Conservation (phyloP, 2,888 invertebrate species). For the Lampropteryx suffumata region DNA sequence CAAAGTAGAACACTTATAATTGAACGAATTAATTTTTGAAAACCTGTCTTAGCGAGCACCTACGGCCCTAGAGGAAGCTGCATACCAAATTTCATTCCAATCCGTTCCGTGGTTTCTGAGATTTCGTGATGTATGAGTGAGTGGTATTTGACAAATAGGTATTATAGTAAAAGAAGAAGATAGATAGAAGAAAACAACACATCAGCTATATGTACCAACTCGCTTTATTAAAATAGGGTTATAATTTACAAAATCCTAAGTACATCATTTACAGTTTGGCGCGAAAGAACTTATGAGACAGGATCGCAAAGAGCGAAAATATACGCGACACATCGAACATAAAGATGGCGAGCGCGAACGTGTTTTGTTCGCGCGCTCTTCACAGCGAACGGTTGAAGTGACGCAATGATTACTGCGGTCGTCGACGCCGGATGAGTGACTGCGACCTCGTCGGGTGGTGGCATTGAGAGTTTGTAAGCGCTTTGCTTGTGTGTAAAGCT, state of each 20-base stretch:
- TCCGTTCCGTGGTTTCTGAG: too few relatives aligned
- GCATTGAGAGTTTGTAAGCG: conserved; percentile 45
- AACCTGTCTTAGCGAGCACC: too few relatives aligned
- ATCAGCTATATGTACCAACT: too few relatives aligned
- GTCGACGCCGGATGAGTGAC: conserved; percentile 14
- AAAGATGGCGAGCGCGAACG: conserved; percentile 37
- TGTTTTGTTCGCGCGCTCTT: conserved; percentile 19
- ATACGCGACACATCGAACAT: conserved; percentile 60
- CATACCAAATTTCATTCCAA: too few relatives aligned
- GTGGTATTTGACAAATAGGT: too few relatives aligned
- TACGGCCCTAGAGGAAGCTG: too few relatives aligned
- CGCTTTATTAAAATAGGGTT: too few relatives aligned
- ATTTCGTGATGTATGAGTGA: too few relatives aligned
- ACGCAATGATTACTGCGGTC: conserved; percentile 10
- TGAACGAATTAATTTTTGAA: too few relatives aligned
- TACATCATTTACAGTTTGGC: conserved; percentile 14
- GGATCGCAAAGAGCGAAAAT: conserved; percentile 56
- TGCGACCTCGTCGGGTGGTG: conserved; percentile 21
- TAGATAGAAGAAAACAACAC: too few relatives aligned
- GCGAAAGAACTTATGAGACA: conserved; percentile 43
- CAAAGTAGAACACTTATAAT: too few relatives aligned
- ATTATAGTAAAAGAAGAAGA: too few relatives aligned
- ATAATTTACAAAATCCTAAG: conserved; percentile 2
- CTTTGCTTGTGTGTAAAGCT: conserved; percentile 65
- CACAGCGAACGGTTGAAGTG: conserved; percentile 2